Evolutionary conservation across 1,140 invertebrate genomes (phyloP), one percentile per base, ranked within the genome.

Genomic region (Eufriesea mexicana): DNA sequence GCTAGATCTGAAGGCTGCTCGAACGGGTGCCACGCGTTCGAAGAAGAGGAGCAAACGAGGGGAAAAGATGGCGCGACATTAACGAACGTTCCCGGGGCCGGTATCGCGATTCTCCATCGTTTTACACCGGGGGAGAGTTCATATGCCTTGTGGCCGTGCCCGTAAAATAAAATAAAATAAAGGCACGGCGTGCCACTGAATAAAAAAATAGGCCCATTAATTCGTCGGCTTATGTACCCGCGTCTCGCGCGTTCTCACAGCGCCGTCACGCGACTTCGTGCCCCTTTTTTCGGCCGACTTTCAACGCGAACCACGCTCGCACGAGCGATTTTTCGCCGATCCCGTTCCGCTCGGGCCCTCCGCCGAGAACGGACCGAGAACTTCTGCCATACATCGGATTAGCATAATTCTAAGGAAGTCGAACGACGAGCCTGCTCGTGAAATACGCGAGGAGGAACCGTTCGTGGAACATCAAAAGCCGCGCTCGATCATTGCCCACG

Each of bases 121-220:
- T 83, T 85, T 80, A 83, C 64, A 59, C 70, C n/a, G 49, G 51
- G 28, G 16, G n/a, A n/a, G 68, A 74, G 54, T 75, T 88, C 68
- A 77, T 68, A 70, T 20, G 77, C 20, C 72, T 47, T n/a, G 55
- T 35, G 49, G n/a, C 18, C 72, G 62, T 77, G 67, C 78, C 83
- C 47, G 70, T 81, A 73, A 87, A 89, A 87, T 84, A 72, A 89
- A 89, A 89, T 89, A 80, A 88, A 90, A 55, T 88, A 78, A 67
- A 71, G n/a, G 55, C 54, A 64, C 84, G 42, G 55, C 72, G 47
- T 76, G 79, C 75, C 76, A 75, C 57, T 80, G 86, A 88, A 88
- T 89, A 90, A 90, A 91, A 91, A 90, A 91, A 88, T 90, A 86
- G 74, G 67, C 83, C 85, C 89, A 90, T 91, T 91, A 91, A 91